phyloP scores from a whole-genome alignment of 2,113 vertebrate genomes.

The Panthera uncia region DNA sequence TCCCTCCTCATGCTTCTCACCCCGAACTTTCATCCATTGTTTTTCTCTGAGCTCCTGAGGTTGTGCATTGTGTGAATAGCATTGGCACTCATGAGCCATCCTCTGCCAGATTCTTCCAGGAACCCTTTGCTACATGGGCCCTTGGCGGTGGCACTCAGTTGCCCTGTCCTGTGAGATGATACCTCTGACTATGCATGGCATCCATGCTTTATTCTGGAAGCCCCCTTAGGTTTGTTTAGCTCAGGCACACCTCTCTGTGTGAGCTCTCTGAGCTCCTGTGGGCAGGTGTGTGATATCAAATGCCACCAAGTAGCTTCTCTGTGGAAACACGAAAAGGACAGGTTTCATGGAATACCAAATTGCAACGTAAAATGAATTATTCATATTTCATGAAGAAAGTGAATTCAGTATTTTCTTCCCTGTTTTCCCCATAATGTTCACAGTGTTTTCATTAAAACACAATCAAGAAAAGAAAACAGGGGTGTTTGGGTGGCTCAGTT shows the following conservation, averaged over 20 bases:
- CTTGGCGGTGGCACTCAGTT: neutral
- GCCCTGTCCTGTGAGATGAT: neutral
- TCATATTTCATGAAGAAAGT: constrained; percentile 68
- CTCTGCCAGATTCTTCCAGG: neutral
- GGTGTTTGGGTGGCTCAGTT: no score
- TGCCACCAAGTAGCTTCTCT: neutral
- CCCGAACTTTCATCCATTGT: neutral
- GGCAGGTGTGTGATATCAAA: neutral
- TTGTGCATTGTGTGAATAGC: neutral
- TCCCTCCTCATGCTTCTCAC: neutral
- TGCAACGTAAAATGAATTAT: constrained; percentile 77
- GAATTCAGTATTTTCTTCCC: constrained; percentile 53
- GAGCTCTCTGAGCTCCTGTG: neutral
- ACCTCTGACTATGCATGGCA: neutral
- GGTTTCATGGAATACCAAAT: constrained; percentile 44
- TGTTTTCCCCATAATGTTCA: constrained; percentile 15
- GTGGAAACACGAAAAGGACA: neutral
- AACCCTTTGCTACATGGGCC: neutral
- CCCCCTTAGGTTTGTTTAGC: neutral
- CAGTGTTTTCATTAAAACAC: constrained; percentile 62
- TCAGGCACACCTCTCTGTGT: no score
- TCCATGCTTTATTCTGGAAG: neutral
- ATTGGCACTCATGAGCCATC: neutral
- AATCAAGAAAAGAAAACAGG: neutral
- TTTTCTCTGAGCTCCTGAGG: neutral